Base-by-base conservation (phyloP, 2,888 invertebrate species). In the Dynastes hyllus region DNA sequence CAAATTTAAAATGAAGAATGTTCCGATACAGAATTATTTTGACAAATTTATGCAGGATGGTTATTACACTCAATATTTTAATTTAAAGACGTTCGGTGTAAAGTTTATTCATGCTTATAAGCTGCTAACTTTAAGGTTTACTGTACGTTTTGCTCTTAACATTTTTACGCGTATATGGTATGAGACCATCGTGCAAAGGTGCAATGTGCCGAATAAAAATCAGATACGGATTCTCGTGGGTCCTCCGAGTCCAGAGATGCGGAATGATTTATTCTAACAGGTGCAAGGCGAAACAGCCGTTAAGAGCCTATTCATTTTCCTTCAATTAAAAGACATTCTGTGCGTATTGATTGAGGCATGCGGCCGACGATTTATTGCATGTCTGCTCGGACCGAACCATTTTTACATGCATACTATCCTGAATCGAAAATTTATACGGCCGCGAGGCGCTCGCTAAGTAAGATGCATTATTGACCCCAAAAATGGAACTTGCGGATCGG, bases 191-290 rank as follows among this genome's bases (percentile, higher is more conserved):
- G 45, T 51, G 75, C 53, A 77, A 53, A 55, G 67, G 55, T 67
- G 78, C 71, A 71, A 71, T 71, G 73, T 78, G 78, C 71, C 65
- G 78, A 78, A 78, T 63, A 78, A 78, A 73, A 78, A 78, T 78
- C 78, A 63, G 78, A 78, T 71, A 78, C 78, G 78, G 78, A 78
- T 78, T 78, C 65, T 71, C 65, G 73, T 73, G 32, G 58, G 73
- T 32, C 78, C 37, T 53, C 37, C 29, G 55, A 40, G 61, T n/a
- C 45, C 40, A 73, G 37, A 73, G 61, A 73, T 73, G 61, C 45
- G 63, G 67, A 79, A 79, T 79, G 79, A 79, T 79, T 79, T 79
- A 79, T 79, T 79, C 79, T 76, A 79, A 79, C 79, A 79, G 79
- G 79, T 79, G 79, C 79, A 63, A 50, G 32, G 76, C 66, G 75